These are phyloP conservation scores for Caerostris extrusa DNA, from an alignment of 1,140 invertebrate genomes.

Conservation along the genomic window DNA sequence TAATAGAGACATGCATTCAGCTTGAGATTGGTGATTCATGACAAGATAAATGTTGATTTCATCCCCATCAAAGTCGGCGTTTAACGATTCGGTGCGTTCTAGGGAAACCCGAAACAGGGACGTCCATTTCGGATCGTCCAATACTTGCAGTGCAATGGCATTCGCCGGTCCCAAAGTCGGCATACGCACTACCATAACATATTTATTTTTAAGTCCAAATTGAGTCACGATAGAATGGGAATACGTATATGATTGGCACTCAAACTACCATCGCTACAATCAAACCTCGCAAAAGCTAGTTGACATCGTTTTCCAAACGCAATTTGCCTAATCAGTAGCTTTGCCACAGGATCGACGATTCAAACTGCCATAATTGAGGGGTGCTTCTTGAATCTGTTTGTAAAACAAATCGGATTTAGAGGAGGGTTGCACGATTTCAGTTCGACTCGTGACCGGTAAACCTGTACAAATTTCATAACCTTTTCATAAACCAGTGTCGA, in stretches of 20 bases:
- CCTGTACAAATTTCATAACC: conserved; percentile 30
- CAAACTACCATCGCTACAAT: conserved; percentile 55
- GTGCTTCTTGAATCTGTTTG: conserved; percentile 48
- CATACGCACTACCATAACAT: conserved; percentile 51
- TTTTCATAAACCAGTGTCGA: conserved; percentile 58
- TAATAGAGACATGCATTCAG: conserved; percentile 24
- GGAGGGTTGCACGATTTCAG: neutral
- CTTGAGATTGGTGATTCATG: conserved; percentile 2
- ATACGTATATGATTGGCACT: conserved; percentile 26
- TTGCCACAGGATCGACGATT: conserved; percentile 38
- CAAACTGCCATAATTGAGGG: conserved; percentile 46
- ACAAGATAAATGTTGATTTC: conserved; percentile 52
- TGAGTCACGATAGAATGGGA: neutral
- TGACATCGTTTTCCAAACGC: conserved; percentile 58
- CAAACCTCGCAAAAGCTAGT: conserved; percentile 46
- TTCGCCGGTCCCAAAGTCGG: conserved; percentile 49
- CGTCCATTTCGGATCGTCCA: neutral
- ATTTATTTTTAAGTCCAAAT: neutral
- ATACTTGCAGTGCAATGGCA: conserved; percentile 21
- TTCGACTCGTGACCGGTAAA: neutral
- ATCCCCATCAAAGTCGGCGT: conserved; percentile 62
- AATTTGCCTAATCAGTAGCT: conserved; percentile 46
- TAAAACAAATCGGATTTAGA: conserved; percentile 22
- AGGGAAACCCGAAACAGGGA: conserved; percentile 46
- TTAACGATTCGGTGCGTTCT: conserved; percentile 13